Evolutionary conservation across 2,113 vertebrate species (phyloP).

Genomic region (Capra hircus): DNA sequence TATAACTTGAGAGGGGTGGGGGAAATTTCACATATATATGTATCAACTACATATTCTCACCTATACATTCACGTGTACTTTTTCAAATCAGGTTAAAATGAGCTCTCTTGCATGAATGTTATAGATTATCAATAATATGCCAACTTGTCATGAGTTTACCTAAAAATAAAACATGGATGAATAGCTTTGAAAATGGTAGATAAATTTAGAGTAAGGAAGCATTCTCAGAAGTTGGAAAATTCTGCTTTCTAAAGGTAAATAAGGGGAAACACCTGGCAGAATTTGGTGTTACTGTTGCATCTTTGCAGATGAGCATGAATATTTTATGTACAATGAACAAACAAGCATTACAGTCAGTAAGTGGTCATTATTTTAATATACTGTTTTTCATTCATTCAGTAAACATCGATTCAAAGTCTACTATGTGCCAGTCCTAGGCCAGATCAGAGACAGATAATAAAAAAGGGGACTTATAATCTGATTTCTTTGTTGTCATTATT

Average conservation of each 20-base stretch:
- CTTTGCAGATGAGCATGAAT: not conserved
- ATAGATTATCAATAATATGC: not conserved
- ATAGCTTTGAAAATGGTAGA: not conserved
- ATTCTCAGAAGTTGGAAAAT: not conserved
- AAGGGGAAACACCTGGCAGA: not conserved
- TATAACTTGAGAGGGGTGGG: not conserved
- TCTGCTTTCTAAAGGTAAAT: not conserved
- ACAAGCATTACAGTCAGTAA: not conserved
- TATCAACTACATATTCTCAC: not conserved
- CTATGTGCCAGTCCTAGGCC: not conserved
- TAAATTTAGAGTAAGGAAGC: not conserved
- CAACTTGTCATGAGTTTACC: not conserved
- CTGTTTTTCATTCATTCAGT: not conserved
- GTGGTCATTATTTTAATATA: not conserved
- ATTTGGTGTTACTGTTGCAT: not conserved
- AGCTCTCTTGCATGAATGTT: not conserved
- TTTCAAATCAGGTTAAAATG: conserved; percentile 14
- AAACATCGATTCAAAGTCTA: not conserved
- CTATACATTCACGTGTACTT: not conserved
- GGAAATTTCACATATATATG: not conserved
- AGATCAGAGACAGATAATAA: not conserved
- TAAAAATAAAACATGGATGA: conserved; percentile 1
- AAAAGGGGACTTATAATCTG: not conserved
- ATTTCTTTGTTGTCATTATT: not conserved
- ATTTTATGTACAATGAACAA: not conserved